Conservation (phyloP, 2,797 vertebrate species). For the Capromys pilorides region DNA sequence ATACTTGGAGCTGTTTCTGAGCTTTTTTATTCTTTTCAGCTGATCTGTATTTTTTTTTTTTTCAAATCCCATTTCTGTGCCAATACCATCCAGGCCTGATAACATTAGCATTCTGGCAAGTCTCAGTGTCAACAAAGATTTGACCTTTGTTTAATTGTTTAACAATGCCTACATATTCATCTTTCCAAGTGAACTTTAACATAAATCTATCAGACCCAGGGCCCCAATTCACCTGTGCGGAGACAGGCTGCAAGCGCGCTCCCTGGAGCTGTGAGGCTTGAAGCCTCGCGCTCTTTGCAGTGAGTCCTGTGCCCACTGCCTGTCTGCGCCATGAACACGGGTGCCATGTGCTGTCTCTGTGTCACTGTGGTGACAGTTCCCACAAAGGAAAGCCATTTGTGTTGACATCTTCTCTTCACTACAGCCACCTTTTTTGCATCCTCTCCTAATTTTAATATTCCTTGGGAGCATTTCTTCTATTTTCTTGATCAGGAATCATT, state of each 20-base stretch:
- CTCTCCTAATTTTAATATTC: conserved; percentile 26
- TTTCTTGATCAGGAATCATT: conserved; percentile 31
- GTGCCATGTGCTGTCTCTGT: background rate
- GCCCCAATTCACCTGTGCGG: too few relatives aligned
- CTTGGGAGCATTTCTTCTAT: background rate
- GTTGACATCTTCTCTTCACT: background rate
- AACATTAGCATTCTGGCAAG: background rate
- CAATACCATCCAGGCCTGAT: background rate
- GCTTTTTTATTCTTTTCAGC: background rate
- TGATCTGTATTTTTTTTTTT: background rate
- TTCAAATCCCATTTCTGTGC: background rate
- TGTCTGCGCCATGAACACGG: background rate
- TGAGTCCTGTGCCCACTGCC: accelerated
- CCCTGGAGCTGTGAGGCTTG: accelerated
- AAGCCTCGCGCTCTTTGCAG: accelerated
- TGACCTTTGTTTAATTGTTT: background rate
- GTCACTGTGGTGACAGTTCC: background rate
- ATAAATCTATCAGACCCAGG: accelerated
- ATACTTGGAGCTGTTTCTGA: background rate
- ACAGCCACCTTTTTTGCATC: background rate
- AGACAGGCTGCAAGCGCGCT: accelerated
- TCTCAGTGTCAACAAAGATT: background rate
- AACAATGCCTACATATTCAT: background rate
- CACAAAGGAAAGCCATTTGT: background rate
- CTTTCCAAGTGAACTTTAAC: conserved; percentile 23